phyloP scores from a whole-genome alignment of 2,888 invertebrate species.

The Microchrysa polita region DNA sequence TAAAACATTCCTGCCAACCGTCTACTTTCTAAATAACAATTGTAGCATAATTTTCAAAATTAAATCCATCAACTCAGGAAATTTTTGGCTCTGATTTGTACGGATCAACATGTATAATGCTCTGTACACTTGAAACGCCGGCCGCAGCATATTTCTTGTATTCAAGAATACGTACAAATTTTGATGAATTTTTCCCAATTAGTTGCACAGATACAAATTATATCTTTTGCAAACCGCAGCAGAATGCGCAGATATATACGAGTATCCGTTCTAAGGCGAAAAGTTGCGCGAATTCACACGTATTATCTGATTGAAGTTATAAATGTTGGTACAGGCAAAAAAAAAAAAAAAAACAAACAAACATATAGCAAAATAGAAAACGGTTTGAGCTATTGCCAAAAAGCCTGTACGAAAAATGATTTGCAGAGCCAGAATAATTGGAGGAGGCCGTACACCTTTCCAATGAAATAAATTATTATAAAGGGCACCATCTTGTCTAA shows the following conservation, averaged over 20 bases:
- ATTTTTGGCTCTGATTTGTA: slow-evolving; percentile 1
- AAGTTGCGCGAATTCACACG: not conserved
- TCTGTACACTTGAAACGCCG: not conserved
- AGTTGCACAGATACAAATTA: not conserved
- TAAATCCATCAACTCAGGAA: not conserved
- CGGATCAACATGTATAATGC: no score
- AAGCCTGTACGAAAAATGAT: not conserved
- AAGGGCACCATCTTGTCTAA: not conserved
- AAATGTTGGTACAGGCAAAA: no score
- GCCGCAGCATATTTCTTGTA: not conserved
- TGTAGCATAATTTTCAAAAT: slow-evolving; percentile 18
- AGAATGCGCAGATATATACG: not conserved
- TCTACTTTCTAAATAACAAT: not conserved
- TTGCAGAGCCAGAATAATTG: not conserved
- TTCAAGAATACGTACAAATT: not conserved
- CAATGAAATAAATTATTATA: slow-evolving; percentile 8
- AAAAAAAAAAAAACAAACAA: no score
- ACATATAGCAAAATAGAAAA: slow-evolving; percentile 3
- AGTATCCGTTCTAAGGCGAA: not conserved
- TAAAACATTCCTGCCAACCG: no score
- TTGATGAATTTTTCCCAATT: not conserved
- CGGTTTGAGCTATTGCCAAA: slow-evolving; percentile 1
- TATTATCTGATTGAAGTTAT: not conserved
- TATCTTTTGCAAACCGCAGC: no score
- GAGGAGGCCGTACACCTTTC: slow-evolving; percentile 27